These are phyloP conservation scores for Dasysyrphus tricinctus DNA, from an alignment of 2,888 invertebrate species.

Conservation along the genomic window DNA sequence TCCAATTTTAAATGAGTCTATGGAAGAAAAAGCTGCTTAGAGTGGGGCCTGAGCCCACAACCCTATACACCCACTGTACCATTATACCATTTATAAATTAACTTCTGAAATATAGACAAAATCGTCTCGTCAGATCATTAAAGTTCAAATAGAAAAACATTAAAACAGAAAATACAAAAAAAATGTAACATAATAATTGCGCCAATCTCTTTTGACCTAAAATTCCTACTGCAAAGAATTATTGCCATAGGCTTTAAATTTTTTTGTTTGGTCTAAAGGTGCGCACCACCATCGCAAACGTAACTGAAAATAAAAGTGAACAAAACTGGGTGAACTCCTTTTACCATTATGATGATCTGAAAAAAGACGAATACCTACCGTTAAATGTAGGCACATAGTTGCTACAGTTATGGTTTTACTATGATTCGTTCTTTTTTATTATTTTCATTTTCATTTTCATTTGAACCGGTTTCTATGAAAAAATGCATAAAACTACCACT, in stretches of 20 bases:
- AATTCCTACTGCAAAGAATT: conserved; percentile 70
- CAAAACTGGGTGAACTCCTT: conserved; percentile 62
- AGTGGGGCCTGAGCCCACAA: no score
- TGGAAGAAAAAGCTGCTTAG: no score
- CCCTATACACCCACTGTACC: no score
- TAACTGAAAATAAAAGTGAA: conserved; percentile 42
- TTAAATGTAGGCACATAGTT: not conserved
- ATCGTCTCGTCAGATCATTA: not conserved
- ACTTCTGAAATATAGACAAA: not conserved
- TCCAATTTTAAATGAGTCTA: no score
- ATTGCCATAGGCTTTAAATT: not conserved
- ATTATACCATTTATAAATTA: not conserved
- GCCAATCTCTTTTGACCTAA: conserved; percentile 83
- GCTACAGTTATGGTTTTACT: conserved; percentile 21
- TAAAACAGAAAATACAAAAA: not conserved
- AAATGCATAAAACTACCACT: not conserved
- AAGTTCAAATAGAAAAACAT: not conserved
- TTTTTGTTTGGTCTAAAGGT: not conserved
- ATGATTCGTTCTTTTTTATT: not conserved
- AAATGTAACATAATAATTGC: conserved; percentile 49
- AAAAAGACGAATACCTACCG: conserved; percentile 28
- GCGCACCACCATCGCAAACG: conserved; percentile 2
- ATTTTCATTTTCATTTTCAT: conserved; percentile 34
- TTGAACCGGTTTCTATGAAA: conserved; percentile 53
- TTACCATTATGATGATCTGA: conserved; percentile 33